Evolutionary conservation across 2,888 invertebrate genomes (phyloP), one percentile per base, ranked within the genome.

Genomic region (Mactromeris polynyma): DNA sequence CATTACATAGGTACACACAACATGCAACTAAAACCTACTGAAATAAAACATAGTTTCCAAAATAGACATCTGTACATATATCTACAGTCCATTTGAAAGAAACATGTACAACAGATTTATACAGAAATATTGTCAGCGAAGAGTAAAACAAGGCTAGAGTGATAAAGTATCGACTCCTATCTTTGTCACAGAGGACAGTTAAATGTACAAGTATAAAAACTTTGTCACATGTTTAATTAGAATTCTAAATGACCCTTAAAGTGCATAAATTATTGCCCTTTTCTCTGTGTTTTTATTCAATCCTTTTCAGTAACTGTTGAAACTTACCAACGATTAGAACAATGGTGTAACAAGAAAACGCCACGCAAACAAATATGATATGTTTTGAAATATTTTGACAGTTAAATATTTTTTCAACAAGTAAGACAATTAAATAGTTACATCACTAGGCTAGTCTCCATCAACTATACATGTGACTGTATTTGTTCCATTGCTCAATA

Each of bases 11-110:
- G 36, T 64, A 58, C 58, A 38, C n/a, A 82, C 58, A 82, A 21
- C 58, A 82, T 64, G 54, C 82, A 58, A 33, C 46, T 58, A 82
- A 38, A 26, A 14, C 54, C 82, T 82, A 82, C 82, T 9, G 33
- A 38, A 64, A 40, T 73, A 73, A 26, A 64, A 64, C 9, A 64
- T 6, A 64, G 58, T 64, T 64, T n/a, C 4, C 26, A 64, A 64
- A 64, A 64, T 64, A 64, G 58, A 64, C 26, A 64, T 64, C 58
- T 64, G 26, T 9, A 26, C 58, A 64, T n/a, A 64, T 64, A 64
- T 26, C 58, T 64, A 64, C 26, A 26, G 58, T 64, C 58, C n/a
- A n/a, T 64, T 64, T 26, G 58, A 64, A 4, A 64, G 58, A n/a
- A 64, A 64, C 58, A 64, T 64, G 58, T 64, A 64, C 58, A 64